Evolutionary conservation across 2,888 invertebrate genomes (phyloP), one percentile per base, ranked within the genome.

Genomic region (Leptinotarsa haldemani): DNA sequence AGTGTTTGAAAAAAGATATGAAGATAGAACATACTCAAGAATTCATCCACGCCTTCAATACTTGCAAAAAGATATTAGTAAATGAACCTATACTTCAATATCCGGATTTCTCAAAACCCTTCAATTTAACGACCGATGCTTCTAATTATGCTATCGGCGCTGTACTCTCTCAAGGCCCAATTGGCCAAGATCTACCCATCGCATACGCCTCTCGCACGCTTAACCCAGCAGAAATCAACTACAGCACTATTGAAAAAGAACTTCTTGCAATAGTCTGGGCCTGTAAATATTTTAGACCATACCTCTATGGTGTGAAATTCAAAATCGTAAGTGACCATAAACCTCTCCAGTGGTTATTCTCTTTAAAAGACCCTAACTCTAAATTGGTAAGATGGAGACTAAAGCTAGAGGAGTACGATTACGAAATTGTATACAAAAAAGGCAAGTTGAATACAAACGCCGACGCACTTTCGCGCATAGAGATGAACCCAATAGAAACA

Each of bases 311-410:
- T 3, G 22, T 48, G 16, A 58, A 61, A 46, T 69, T 69, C 16
- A 61, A 61, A 69, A 69, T 69, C 20, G 30, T 69, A 9, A 69
- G 47, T 22, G 58, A 56, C 12, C 56, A 56, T n/a, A 48, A 58
- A 20, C 69, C 53, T 3, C 61, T 69, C 20, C 58, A 69, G 40
- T 40, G 40, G 40, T 40, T 40, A 40, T 40, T 40, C 9, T 40
- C 40, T 9, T 40, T 40, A 0, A 40, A 9, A 30, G 61, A 69
- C 4, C 25, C 69, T 15, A 56, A 61, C 13, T 69, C 48, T 9
- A 40, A 25, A 40, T 40, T 69, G 9, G 20, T 69, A 3, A 2
- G 61, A 16, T 69, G 69, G 69, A 30, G 69, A 61, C 13, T 61
- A 2, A 61, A 69, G 18, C 18, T 58, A 18, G 67, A 67, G 52